Percentiles rank a stretch among this genome's conserved stretches.
Conservation (phyloP, 2,113 vertebrate species). For the Eulemur rufifrons region DNA sequence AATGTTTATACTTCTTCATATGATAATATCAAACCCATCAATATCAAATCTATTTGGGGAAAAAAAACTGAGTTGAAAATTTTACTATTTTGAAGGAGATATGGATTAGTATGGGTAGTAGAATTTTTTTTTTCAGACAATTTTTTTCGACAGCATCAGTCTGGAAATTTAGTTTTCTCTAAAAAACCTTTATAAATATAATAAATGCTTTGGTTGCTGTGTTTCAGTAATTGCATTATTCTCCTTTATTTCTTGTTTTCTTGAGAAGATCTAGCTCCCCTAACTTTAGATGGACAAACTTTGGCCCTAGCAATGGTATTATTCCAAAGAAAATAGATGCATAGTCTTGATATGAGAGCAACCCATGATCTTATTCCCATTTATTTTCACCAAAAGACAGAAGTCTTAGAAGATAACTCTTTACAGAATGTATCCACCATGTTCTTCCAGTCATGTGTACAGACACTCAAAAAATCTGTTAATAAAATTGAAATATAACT, state of each 20-base stretch:
- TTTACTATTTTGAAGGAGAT: background rate
- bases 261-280: background rate
- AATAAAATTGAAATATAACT: background rate
- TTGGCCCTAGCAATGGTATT: background rate
- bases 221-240: background rate
- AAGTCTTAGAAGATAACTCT: background rate
- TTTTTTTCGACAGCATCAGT: background rate
- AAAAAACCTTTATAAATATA: background rate
- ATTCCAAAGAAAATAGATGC: background rate
- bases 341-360: background rate
- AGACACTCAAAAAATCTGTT: background rate
- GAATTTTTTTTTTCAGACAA: background rate
- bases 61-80: background rate
- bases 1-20: background rate
- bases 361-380: background rate
- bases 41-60: background rate
- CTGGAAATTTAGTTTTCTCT: background rate
- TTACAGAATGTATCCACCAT: background rate
- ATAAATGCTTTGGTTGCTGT: background rate
- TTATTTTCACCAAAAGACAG: background rate
- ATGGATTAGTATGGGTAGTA: background rate
- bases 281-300: background rate
- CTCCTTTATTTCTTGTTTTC: background rate
- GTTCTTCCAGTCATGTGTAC: background rate
- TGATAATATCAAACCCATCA: background rate